Percentiles rank a stretch among this genome's conserved stretches.
These are phyloP conservation scores for Thomomys bottae DNA, from an alignment of 2,113 vertebrate species.

Conservation along the genomic window DNA sequence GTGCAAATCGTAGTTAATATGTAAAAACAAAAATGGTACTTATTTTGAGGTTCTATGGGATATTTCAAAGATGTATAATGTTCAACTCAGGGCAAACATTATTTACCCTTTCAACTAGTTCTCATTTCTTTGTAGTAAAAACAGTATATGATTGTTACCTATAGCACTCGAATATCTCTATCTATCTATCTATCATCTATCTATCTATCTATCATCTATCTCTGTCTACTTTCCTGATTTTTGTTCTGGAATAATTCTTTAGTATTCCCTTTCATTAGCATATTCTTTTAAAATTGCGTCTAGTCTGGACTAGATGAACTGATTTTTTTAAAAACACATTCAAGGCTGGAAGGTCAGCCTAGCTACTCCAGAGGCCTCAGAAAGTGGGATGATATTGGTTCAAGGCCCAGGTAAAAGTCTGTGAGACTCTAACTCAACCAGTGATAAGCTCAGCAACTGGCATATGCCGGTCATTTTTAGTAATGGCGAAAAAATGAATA, in stretches of 20 bases:
- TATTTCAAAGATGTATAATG: neutral
- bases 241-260: constrained; percentile 22
- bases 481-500: too few relatives aligned
- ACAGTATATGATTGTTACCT: neutral
- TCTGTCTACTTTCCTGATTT: too few relatives aligned
- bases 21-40: neutral
- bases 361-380: too few relatives aligned
- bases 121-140: neutral
- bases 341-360: too few relatives aligned
- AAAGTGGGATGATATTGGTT: too few relatives aligned
- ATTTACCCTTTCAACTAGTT: neutral
- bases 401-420: too few relatives aligned
- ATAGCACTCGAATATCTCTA: neutral
- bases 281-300: neutral
- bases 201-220: too few relatives aligned
- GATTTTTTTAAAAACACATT: neutral
- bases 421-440: too few relatives aligned
- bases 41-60: neutral
- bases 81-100: neutral
- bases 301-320: neutral
- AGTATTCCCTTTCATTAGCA: neutral
- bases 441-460: too few relatives aligned
- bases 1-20: neutral
- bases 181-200: too few relatives aligned
- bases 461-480: too few relatives aligned